phyloP scores from a whole-genome alignment of 1,140 invertebrate species.

The Probaryconus sp. region DNA sequence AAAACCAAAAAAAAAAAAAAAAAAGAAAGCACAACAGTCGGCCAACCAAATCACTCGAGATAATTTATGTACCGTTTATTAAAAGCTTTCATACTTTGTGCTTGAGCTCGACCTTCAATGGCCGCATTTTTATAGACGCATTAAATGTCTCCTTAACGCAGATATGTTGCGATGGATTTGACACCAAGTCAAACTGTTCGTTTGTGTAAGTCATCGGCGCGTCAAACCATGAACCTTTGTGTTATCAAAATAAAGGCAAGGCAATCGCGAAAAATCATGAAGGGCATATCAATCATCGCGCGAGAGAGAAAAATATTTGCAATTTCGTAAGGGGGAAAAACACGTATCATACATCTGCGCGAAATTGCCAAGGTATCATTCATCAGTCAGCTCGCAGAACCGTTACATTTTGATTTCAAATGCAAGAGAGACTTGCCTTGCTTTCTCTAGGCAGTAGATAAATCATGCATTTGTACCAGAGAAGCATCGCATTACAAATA shows the following conservation, averaged over 20 bases:
- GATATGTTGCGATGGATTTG: constrained; percentile 43
- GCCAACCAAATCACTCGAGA: constrained; percentile 29
- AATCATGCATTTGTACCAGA: constrained; percentile 57
- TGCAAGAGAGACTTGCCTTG: constrained; percentile 27
- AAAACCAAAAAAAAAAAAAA: constrained; percentile 22
- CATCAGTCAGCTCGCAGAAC: constrained; percentile 47
- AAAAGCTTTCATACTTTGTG: constrained; percentile 45
- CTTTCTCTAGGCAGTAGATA: constrained; percentile 54
- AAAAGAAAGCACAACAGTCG: constrained; percentile 18
- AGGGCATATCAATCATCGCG: constrained; percentile 42
- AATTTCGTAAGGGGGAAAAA: constrained; percentile 35
- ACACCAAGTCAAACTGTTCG: constrained; percentile 41
- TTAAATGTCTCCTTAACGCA: constrained; percentile 42
- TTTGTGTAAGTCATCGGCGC: neutral
- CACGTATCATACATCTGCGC: constrained; percentile 40
- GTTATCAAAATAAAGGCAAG: constrained; percentile 24
- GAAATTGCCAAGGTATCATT: constrained; percentile 46
- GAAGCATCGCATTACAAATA: constrained; percentile 56
- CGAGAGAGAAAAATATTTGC: constrained; percentile 38
- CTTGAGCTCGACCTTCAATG: constrained; percentile 28
- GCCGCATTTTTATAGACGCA: constrained; percentile 46
- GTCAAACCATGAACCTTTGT: neutral
- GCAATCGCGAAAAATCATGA: constrained; percentile 26
- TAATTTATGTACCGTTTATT: constrained; percentile 49
- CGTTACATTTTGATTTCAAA: constrained; percentile 55